Conservation (phyloP, 2,888 invertebrate genomes). For the Melieria omissa region DNA sequence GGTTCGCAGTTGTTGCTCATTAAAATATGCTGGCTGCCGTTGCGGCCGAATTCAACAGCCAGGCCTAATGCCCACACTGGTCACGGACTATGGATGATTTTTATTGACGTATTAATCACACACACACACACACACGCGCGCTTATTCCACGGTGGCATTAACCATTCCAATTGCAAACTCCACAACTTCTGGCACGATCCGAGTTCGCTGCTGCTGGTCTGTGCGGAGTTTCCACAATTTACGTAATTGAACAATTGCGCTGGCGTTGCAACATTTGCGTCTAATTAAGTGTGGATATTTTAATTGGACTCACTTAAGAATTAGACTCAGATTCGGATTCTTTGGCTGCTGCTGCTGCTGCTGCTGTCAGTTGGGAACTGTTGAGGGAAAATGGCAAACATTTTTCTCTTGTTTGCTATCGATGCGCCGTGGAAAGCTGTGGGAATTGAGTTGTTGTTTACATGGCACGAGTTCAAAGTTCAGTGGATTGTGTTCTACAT, state of each 20-base stretch:
- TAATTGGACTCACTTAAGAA: slow-evolving; percentile 24
- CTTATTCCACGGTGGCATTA: background rate
- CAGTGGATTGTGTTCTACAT: no score
- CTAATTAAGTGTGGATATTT: slow-evolving; percentile 33
- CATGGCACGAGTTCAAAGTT: no score
- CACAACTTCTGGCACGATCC: background rate
- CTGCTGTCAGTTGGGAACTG: no score
- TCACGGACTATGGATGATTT: background rate
- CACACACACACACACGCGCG: no score
- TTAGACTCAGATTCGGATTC: no score
- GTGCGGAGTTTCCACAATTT: slow-evolving; percentile 19
- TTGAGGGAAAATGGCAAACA: no score
- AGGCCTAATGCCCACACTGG: background rate
- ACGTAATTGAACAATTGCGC: slow-evolving; percentile 27
- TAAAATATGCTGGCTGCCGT: no score
- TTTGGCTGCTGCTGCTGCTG: background rate
- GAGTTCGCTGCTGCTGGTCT: background rate
- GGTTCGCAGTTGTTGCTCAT: background rate
- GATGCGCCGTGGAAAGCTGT: no score
- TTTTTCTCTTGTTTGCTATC: no score
- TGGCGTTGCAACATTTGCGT: slow-evolving; percentile 19
- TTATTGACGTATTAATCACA: no score
- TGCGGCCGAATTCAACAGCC: background rate
- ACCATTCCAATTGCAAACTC: background rate
- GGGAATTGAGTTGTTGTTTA: no score